Evolutionary conservation across 1,140 invertebrate species (phyloP), one percentile per base, ranked within the genome.

Genomic region (Manduca sexta): DNA sequence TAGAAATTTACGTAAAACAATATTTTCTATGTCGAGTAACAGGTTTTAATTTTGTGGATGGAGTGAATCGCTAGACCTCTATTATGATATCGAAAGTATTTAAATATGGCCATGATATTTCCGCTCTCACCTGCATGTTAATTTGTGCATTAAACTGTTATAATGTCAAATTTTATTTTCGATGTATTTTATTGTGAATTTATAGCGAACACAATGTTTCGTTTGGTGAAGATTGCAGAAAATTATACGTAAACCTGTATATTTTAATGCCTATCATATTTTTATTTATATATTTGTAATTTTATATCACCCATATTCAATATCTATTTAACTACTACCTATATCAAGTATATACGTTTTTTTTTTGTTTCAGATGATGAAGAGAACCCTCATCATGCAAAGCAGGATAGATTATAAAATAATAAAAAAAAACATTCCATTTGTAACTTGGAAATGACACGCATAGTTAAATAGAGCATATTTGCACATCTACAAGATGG

Each of bases 401-500:
- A 2, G 42, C 8, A 37, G 41, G 42, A 55, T 49, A 46, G 42
- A 7, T 7, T 43, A 35, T 49, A 21, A 51, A 43, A 43, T 39
- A 41, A 33, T 41, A 44, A 52, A 43, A 26, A 15, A 43, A 29
- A 12, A 31, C 48, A 58, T 49, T 65, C 50, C 74, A 71, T 58
- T 66, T 72, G 33, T 7, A 45, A 33, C 26, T 34, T 30, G 37
- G 51, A 63, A 65, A 71, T 67, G 60, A 69, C 37, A 52, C 40
- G 11, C 12, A 49, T 37, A 46, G 29, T 13, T 16, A 13, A 37
- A 35, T 17, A 6, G 11, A 50, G 35, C 56, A 49, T 45, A 57
- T 59, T 35, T 6, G 6, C 33, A 18, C 49, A 14, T 13, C n/a
- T 7, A 35, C 46, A 34, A 50, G 74, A 79, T 84, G 78, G 69